Evolutionary conservation across 2,113 vertebrate genomes (phyloP), one percentile per base, ranked within the genome.

Genomic region (Cygnus buccinator): DNA sequence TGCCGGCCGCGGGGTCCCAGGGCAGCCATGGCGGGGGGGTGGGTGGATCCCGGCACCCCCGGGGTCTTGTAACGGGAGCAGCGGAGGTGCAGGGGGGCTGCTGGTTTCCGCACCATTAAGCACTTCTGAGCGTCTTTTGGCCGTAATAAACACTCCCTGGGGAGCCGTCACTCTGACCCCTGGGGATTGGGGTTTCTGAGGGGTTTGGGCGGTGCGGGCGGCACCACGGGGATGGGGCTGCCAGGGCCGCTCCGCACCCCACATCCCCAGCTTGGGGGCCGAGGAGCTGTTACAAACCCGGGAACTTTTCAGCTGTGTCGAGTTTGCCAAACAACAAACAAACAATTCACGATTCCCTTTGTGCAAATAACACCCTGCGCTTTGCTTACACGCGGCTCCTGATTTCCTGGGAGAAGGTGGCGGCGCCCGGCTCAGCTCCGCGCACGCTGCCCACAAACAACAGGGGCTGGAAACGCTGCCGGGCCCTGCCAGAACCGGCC

Each of bases 381-480:
- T 19, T 23, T 5, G 31, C 7, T 28, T 9, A 9, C 6, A 2
- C 26, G 44, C 3, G 0, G 58, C 25, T 26, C 17, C 57, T 28
- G 31, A 3, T 20, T 58, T 2, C 41, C 0, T 5, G 15, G 58
- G 74, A 43, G 17, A 59, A 43, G 15, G 73, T 8, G 3, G 43
- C 28, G 5, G 22, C 23, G 41, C 3, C 5, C 13, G 7, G 3
- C 15, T 2, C 63, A 7, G 35, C 57, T 19, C 39, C 2, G 7
- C 13, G 2, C 41, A 9, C 28, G 18, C 2, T 4, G 50, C 46
- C 66, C 3, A 2, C 3, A 48, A 68, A 9, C n/a, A 41, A 7
- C 0, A 18, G 7, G 0, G 2, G 28, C 22, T 21, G 0, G 3
- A 71, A 79, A 88, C n/a, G 1, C 28, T 29, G 50, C 52, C 25